Base-by-base conservation (phyloP, 2,888 invertebrate genomes). In the Alentia gelatinosa region DNA sequence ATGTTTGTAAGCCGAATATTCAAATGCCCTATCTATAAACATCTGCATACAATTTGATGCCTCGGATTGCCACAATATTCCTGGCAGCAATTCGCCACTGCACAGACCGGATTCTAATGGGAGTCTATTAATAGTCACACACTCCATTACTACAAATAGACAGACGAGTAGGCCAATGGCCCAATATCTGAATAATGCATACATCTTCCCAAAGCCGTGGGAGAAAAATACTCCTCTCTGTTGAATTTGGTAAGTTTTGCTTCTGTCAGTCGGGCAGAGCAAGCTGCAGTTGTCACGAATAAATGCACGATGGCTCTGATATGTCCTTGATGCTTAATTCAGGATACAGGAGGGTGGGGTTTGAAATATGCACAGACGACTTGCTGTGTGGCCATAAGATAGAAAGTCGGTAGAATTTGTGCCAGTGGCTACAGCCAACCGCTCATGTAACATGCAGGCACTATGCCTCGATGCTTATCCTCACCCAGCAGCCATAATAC, bases 381-480 rank as follows among this genome's bases (percentile, higher is more conserved):
- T 12, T 0, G 79, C 79, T 35, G 39, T 19, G 19, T 37, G 79
- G 74, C 74, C 74, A 79, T 79, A 23, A 35, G 79, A 79, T 79
- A 37, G 37, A 37, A 26, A 37, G 79, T 39, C 79, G 12, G 30
- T 30, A 12, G 79, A 79, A 79, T 79, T 39, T 79, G 79, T 79
- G 79, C 79, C 79, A 79, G 39, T 79, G 79, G 79, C 79, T 37
- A 26, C 39, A 23, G 79, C 79, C 79, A 79, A 26, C 79, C 15
- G 37, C 79, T 79, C 79, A 79, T 79, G 79, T 79, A 79, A 79
- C 79, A 79, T 79, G 35, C 79, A 79, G 79, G 39, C 23, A 12
- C 39, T 4, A 39, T 35, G 79, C 37, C 12, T 19, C 37, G 79
- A 79, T 79, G 15, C 39, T 37, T 79, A 79, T 79, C 79, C 12